These are phyloP conservation scores for Mimumesa dahlbomi DNA, from an alignment of 2,888 invertebrate species.

Conservation along the genomic window DNA sequence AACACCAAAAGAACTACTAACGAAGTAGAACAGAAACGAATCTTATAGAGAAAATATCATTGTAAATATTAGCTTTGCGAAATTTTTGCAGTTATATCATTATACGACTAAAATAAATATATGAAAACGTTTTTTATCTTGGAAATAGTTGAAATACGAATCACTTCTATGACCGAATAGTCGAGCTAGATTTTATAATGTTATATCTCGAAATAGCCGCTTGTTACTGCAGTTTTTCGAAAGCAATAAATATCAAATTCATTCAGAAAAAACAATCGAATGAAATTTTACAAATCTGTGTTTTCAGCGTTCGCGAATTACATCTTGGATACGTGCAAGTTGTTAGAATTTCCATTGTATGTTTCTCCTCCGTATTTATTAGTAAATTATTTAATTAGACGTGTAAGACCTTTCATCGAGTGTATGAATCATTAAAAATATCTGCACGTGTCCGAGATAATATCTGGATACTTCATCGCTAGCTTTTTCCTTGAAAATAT, in stretches of 20 bases:
- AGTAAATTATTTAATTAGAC: too few species aligned
- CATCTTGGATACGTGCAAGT: too few species aligned
- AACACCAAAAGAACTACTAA: background rate
- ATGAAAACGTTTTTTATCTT: background rate
- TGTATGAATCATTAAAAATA: too few species aligned
- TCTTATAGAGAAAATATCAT: background rate
- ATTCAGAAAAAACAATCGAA: too few species aligned
- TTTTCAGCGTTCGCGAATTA: too few species aligned
- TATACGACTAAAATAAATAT: background rate
- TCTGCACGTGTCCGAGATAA: too few species aligned
- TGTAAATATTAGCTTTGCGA: background rate
- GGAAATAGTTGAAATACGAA: background rate
- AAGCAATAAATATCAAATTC: background rate
- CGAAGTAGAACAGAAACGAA: background rate
- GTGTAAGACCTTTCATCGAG: too few species aligned
- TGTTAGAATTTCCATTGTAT: too few species aligned
- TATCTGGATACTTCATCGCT: too few species aligned
- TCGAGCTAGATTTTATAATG: conserved; percentile 1
- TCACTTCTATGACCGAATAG: background rate
- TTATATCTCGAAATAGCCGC: background rate
- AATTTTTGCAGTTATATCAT: background rate
- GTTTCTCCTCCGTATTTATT: too few species aligned
- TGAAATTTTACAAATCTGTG: too few species aligned
- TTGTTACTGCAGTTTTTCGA: background rate
- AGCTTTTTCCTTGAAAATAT: too few species aligned